Conservation (phyloP, 2,888 invertebrate genomes). For the Trilocha varians region DNA sequence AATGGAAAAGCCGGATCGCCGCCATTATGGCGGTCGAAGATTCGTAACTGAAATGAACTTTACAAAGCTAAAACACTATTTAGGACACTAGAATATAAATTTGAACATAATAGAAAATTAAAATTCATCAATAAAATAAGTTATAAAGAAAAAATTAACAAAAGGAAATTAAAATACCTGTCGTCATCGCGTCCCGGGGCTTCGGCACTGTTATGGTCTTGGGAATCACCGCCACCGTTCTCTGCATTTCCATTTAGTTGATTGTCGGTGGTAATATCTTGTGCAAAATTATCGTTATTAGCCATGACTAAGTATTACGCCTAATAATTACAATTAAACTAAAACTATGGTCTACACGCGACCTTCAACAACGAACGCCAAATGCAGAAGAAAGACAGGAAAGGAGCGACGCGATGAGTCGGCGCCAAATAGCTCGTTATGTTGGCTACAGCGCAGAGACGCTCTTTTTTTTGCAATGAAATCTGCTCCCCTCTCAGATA, state of each 20-base stretch:
- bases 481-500: conserved; percentile 21
- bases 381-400: conserved; percentile 70
- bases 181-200: conserved; percentile 86
- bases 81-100: conserved; percentile 10
- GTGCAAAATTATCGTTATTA: conserved; percentile 85
- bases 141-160: conserved; percentile 6
- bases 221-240: conserved; percentile 79
- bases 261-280: conserved; percentile 82
- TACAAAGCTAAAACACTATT: conserved; percentile 22
- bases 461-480: conserved; percentile 34
- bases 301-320: conserved; percentile 76
- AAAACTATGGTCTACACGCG: conserved; percentile 62
- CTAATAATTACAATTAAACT: conserved; percentile 69
- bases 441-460: conserved; percentile 39
- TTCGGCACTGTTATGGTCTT: conserved; percentile 82
- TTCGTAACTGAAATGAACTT: conserved; percentile 38
- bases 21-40: conserved; percentile 55
- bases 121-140: conserved; percentile 5
- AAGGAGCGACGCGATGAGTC: conserved; percentile 46
- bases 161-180: conserved; percentile 70
- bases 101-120: conserved; percentile 12
- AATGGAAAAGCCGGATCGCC: conserved; percentile 56
- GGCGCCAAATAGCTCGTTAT: conserved; percentile 43
- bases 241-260: conserved; percentile 75
- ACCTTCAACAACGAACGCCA: conserved; percentile 69